Evolutionary conservation across 2,113 vertebrate species (phyloP).

Genomic region (Glaucomys volans): DNA sequence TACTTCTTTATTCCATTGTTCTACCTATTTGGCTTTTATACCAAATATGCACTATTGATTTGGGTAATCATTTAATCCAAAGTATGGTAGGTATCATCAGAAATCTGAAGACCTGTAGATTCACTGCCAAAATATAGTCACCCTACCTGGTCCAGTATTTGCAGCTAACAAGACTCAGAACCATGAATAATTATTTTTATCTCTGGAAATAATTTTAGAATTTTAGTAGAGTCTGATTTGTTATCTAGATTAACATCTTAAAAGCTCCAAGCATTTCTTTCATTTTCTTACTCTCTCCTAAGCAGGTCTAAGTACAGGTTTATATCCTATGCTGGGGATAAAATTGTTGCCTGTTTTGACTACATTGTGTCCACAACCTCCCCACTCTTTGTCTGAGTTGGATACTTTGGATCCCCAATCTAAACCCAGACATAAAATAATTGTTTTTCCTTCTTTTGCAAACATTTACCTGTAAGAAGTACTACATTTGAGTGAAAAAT

Average conservation of each 20-base stretch:
- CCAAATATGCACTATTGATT: not conserved
- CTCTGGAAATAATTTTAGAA: conserved; percentile 16
- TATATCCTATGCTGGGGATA: not conserved
- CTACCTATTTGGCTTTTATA: not conserved
- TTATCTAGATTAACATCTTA: not conserved
- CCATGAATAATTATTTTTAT: conserved; percentile 21
- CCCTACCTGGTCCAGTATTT: not conserved
- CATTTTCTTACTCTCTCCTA: not conserved
- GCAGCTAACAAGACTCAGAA: not conserved
- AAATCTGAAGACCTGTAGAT: not conserved
- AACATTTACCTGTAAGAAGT: not conserved
- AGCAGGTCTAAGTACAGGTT: too few relatives aligned
- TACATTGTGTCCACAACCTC: not conserved
- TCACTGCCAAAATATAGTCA: not conserved
- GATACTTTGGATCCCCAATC: not conserved
- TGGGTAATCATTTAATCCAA: conserved; percentile 4
- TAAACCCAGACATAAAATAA: conserved; percentile 47
- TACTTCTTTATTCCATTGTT: not conserved
- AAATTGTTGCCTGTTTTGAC: not conserved
- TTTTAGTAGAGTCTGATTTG: not conserved
- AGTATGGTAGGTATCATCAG: not conserved
- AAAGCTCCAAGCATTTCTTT: not conserved
- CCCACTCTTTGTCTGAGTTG: not conserved
- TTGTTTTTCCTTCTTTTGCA: not conserved
- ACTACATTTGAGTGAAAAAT: conserved; percentile 26